Conservation (phyloP, 2,888 invertebrate species). For the Tinea semifulvella region DNA sequence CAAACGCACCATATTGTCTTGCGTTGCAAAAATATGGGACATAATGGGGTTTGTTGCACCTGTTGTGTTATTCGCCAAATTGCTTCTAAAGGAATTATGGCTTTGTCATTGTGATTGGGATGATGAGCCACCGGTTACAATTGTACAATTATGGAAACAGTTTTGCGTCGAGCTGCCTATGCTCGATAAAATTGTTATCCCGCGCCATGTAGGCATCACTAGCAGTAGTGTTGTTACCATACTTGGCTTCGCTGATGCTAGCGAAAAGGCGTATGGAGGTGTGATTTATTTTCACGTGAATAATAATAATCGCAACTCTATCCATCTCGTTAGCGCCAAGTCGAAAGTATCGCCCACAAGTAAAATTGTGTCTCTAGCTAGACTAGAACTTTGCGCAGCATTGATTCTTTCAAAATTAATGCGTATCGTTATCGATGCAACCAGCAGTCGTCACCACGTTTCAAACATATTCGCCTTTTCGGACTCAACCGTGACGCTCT, state of each 20-base stretch:
- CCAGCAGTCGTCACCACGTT: background rate
- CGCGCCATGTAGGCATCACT: constrained; percentile 10
- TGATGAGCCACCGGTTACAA: constrained; percentile 16
- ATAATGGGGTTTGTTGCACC: constrained; percentile 19
- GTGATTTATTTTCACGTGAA: constrained; percentile 14
- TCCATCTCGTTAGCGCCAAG: constrained; percentile 9
- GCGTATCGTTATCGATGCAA: constrained; percentile 5
- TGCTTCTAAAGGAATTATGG: constrained; percentile 18
- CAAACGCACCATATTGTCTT: constrained; percentile 20
- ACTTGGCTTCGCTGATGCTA: constrained; percentile 16
- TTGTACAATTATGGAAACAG: constrained; percentile 16
- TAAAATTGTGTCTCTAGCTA: constrained; percentile 9
- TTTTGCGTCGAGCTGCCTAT: background rate
- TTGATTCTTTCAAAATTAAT: constrained; percentile 7
- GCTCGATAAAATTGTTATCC: background rate
- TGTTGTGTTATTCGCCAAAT: constrained; percentile 16
- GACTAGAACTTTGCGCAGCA: constrained; percentile 11
- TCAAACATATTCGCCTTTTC: constrained; percentile 9
- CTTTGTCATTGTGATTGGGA: constrained; percentile 17
- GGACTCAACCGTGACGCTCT: constrained; percentile 15
- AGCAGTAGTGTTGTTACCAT: background rate
- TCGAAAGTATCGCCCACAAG: constrained; percentile 4
- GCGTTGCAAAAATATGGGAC: constrained; percentile 18
- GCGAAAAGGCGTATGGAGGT: constrained; percentile 18
- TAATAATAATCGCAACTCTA: background rate